These are phyloP conservation scores for Recurvirostra avosetta DNA, from an alignment of 2,113 vertebrate genomes.

Conservation along the genomic window DNA sequence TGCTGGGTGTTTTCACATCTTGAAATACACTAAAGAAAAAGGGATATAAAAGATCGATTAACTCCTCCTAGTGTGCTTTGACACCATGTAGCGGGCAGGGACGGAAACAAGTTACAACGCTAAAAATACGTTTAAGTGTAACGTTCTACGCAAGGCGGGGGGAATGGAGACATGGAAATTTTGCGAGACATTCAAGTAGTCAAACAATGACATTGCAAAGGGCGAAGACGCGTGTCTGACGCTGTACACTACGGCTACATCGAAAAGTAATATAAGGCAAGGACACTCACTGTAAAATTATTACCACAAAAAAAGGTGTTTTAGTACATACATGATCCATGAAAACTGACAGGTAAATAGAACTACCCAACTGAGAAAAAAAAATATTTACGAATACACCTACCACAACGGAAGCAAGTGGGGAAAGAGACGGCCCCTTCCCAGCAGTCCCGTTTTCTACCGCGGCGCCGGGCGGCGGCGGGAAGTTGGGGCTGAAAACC, in stretches of 20 bases:
- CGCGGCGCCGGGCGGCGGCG: background rate
- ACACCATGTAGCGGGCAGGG: too few species aligned
- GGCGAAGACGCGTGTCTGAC: background rate
- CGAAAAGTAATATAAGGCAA: background rate
- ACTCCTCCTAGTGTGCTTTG: too few species aligned
- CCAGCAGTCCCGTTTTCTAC: background rate
- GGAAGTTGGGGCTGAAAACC: slow-evolving; percentile 63
- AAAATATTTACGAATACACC: background rate
- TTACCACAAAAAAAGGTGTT: background rate
- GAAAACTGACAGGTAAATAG: background rate
- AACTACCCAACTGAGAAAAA: background rate
- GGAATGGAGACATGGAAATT: background rate
- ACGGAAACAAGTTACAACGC: too few species aligned
- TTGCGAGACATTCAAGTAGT: background rate
- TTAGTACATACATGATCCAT: too few species aligned
- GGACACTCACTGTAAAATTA: background rate
- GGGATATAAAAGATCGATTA: too few species aligned
- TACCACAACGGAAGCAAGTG: background rate
- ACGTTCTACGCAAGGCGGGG: too few species aligned
- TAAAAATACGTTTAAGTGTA: too few species aligned
- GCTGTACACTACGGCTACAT: too few species aligned
- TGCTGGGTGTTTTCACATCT: accelerated
- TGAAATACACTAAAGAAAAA: accelerated
- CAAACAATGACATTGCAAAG: background rate
- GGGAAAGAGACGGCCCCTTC: background rate